Evolutionary conservation across 2,113 vertebrate genomes (phyloP), one percentile per base, ranked within the genome.

Genomic region (Nibea coibor): DNA sequence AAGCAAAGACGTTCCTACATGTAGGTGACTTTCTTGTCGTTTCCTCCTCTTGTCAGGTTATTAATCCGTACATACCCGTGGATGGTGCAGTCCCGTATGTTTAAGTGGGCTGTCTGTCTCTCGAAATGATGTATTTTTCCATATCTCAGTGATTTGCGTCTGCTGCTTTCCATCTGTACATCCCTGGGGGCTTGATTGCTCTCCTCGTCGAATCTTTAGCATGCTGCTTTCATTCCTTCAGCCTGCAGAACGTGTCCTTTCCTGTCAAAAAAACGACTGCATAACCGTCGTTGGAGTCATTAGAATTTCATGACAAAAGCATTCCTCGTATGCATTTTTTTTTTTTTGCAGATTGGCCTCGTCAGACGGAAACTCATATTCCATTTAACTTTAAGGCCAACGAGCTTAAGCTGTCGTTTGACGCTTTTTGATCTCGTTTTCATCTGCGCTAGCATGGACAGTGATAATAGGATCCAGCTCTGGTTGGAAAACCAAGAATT

Each of bases 391-490:
- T 54, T 28, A 54, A 0, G 4, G 20, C 53, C 45, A 42, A 28
- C 31, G 48, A 73, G 68, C 63, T 45, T 53, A 57, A 76, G 63
- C 28, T 42, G 53, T 26, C 57, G 24, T 80, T 56, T 77, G 67
- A 77, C 54, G 81, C 64, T 54, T 83, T 39, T 62, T 75, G 31
- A 80, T 75, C 47, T 62, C 61, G 61, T 80, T 78, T 72, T 61
- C 58, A 50, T 47, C 39, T 50, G 28, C 59, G 65, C 15, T 15
- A 42, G 51, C 11, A 2, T 26, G 19, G 43, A n/a, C 42, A 22
- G 67, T 19, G 16, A 62, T 54, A 54, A 61, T 1, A 48, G 39
- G 20, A 69, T 72, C 26, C 74, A 3, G 62, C 78, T 84, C 75
- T 75, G 59, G 68, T 82, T 53, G 61, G 6, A 76, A 80, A 81